Evolutionary conservation across 2,888 invertebrate genomes (phyloP), one percentile per base, ranked within the genome.

Genomic region (Muschampia plurimacula): DNA sequence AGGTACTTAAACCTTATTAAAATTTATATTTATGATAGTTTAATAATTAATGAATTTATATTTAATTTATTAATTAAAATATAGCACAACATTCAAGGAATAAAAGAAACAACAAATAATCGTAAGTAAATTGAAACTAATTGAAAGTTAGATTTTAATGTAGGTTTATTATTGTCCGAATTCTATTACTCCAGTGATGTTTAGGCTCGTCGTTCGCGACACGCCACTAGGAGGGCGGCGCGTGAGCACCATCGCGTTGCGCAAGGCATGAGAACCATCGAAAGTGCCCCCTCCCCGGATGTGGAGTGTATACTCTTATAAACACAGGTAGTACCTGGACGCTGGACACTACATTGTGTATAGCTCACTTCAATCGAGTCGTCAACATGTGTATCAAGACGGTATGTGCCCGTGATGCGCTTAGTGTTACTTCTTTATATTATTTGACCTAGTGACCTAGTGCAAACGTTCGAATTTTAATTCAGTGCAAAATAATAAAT

Each of bases 241-340:
- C 88, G 89, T 87, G 85, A 85, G 87, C 88, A 86, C 90, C 91
- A 91, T 90, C 84, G 84, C 84, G 81, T 84, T 80, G 89, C 93
- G 89, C 91, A 93, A 90, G 82, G 83, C 81, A 87, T 89, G 88
- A 89, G 89, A 90, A 88, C 90, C 93, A 93, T 92, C 89, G 94
- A 93, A 92, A 93, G 93, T 94, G 84, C 90, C 93, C 94, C 93
- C 93, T 90, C 92, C 92, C 87, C 89, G 89, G 90, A 91, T 90
- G 84, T 90, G 85, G 89, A 90, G 89, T 90, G 89, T 78, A 84
- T 86, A 90, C 92, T 90, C 88, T 92, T 94, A 94, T 93, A 94
- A 92, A 89, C 93, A 89, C 91, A 87, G 90, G 91, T 90, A 89
- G 85, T 86, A 86, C 85, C 90, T 86, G 84, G 81, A 82, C 82